phyloP scores from a whole-genome alignment of 1,140 invertebrate species.

The Dysdera silvatica region DNA sequence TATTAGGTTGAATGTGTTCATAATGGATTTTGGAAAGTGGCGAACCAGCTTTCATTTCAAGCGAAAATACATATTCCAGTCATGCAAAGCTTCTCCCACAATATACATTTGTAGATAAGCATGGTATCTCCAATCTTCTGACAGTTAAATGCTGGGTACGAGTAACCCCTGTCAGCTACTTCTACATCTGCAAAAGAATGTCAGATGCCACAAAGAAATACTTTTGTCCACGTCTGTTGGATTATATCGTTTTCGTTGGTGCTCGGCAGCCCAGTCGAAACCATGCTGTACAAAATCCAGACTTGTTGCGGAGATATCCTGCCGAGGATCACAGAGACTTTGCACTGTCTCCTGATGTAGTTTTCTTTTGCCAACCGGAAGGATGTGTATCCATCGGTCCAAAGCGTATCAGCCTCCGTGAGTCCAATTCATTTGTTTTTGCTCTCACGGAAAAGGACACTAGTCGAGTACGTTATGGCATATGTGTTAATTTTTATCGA shows the following conservation, averaged over 20 bases:
- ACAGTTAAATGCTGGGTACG: too few species aligned
- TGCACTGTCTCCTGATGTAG: slow-evolving; percentile 91
- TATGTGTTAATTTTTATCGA: slow-evolving; percentile 97
- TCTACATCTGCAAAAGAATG: slow-evolving; percentile 26
- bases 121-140: too few species aligned
- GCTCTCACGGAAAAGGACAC: slow-evolving; percentile 98
- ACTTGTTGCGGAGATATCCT: slow-evolving; percentile 90
- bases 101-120: slow-evolving; percentile 28
- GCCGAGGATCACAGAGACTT: slow-evolving; percentile 94
- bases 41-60: not conserved
- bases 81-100: slow-evolving; percentile 1
- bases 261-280: slow-evolving; percentile 48
- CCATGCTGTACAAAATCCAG: slow-evolving; percentile 59
- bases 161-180: slow-evolving; percentile 9
- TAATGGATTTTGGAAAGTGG: slow-evolving; percentile 24
- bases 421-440: slow-evolving; percentile 95
- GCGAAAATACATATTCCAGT: not conserved
- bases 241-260: slow-evolving; percentile 95
- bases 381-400: slow-evolving; percentile 88
- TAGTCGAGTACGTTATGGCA: slow-evolving; percentile 68
- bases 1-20: slow-evolving; percentile 21
- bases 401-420: slow-evolving; percentile 69
- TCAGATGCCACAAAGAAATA: slow-evolving; percentile 43
- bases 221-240: slow-evolving; percentile 58
- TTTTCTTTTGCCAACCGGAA: slow-evolving; percentile 99